Evolutionary conservation across 92 coral and sea anemone genomes (phyloP).

Genomic region (Siderastrea siderea): DNA sequence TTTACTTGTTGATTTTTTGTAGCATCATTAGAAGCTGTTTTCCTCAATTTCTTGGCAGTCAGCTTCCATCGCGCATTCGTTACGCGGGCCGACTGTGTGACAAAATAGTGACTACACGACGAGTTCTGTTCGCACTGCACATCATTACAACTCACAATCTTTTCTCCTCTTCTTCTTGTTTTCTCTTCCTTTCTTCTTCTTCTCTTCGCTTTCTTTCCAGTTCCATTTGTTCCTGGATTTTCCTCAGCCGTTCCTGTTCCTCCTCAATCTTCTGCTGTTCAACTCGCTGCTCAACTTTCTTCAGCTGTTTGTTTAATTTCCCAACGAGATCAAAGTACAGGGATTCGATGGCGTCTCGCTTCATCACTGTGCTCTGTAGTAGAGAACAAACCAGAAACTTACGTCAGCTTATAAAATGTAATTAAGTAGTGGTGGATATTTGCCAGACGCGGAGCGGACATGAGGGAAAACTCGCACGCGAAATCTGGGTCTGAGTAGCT

Average conservation of each 20-base stretch:
- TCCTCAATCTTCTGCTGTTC: slow-evolving; percentile 93
- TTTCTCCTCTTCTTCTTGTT: slow-evolving; percentile 90
- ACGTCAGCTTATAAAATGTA: not conserved
- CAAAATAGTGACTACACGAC: not conserved
- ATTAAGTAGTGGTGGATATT: too few relatives aligned
- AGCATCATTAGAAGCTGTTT: too few relatives aligned
- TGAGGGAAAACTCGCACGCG: too few relatives aligned
- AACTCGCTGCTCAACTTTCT: slow-evolving; percentile 84
- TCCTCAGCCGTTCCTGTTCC: slow-evolving; percentile 91
- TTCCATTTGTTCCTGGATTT: slow-evolving; percentile 98
- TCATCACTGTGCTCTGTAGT: slow-evolving; percentile 77
- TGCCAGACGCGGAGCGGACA: too few relatives aligned
- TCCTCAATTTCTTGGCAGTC: not conserved
- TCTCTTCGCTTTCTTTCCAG: slow-evolving; percentile 91
- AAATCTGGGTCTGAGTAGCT: too few relatives aligned
- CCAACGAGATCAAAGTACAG: slow-evolving; percentile 80
- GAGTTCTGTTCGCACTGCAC: not conserved
- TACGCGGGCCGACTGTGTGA: not conserved
- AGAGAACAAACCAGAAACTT: not conserved
- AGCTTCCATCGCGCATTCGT: not conserved
- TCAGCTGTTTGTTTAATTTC: slow-evolving; percentile 84
- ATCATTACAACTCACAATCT: slow-evolving; percentile 64
- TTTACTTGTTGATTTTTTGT: too few relatives aligned
- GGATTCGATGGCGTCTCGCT: slow-evolving; percentile 82
- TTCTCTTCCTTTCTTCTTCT: slow-evolving; percentile 95